Conservation (phyloP, 2,888 invertebrate species). For the Megaustenia siamemsis region DNA sequence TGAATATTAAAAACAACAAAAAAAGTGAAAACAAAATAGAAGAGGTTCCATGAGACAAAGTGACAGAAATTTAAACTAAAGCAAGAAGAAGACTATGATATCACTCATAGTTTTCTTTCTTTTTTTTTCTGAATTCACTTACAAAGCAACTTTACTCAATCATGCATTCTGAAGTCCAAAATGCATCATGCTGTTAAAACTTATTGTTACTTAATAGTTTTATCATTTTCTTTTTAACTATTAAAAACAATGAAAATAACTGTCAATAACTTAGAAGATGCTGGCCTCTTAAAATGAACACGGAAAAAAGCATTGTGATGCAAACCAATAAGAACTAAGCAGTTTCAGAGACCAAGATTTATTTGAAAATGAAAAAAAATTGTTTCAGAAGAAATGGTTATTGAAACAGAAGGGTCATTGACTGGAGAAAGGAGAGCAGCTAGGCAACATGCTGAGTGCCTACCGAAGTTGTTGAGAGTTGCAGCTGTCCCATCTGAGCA, state of each 20-base stretch:
- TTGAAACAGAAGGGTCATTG: background rate
- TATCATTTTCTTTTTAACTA: background rate
- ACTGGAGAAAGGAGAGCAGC: constrained; percentile 31
- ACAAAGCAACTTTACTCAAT: background rate
- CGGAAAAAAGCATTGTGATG: too few species aligned
- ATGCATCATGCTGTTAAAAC: constrained; percentile 38
- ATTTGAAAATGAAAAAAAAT: constrained; percentile 26
- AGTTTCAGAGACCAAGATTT: background rate
- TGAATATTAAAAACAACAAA: background rate
- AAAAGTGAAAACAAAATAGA: background rate
- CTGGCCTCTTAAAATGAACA: background rate
- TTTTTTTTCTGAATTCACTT: too few species aligned
- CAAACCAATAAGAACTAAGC: background rate
- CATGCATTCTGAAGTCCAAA: constrained; percentile 18
- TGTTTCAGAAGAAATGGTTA: background rate
- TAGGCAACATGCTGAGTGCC: constrained; percentile 60
- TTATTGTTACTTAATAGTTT: background rate
- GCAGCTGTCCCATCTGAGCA: constrained; percentile 85
- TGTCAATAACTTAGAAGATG: background rate
- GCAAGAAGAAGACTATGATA: background rate
- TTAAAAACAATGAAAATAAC: background rate
- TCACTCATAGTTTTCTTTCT: too few species aligned
- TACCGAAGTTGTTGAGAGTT: constrained; percentile 82
- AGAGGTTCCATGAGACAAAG: background rate
- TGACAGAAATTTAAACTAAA: background rate